Conservation (phyloP, 2,888 invertebrate genomes). For the Polia nebulosa region DNA sequence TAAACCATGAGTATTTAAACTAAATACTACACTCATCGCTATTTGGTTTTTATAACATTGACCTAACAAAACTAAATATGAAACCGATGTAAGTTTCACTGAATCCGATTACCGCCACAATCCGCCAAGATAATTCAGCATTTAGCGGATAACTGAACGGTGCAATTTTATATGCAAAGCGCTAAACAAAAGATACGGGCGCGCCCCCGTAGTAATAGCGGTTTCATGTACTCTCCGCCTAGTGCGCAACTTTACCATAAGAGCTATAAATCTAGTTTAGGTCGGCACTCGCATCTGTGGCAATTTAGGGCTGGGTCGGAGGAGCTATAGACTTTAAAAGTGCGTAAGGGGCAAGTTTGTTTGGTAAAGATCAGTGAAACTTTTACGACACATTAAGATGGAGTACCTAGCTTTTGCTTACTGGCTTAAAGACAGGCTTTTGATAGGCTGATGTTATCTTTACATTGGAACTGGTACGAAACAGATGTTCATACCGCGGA, state of each 20-base stretch:
- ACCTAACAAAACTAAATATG: constrained; percentile 17
- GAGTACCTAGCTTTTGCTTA: background rate
- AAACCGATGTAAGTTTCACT: constrained; percentile 10
- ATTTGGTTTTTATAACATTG: background rate
- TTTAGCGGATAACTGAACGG: constrained; percentile 49
- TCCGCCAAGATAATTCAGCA: constrained; percentile 46
- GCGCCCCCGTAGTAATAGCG: constrained; percentile 42
- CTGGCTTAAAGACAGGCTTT: background rate
- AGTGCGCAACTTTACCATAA: constrained; percentile 49
- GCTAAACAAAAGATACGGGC: constrained; percentile 44
- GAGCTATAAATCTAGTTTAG: constrained; percentile 62
- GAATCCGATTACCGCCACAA: constrained; percentile 41
- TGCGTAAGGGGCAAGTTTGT: constrained; percentile 36
- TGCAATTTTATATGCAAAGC: constrained; percentile 54
- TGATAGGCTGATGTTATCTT: background rate
- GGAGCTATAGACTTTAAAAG: constrained; percentile 6
- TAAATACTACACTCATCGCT: background rate
- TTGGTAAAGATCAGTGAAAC: constrained; percentile 1
- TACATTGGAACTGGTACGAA: no score
- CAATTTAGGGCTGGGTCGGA: constrained; percentile 44
- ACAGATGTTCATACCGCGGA: no score
- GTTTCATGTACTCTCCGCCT: constrained; percentile 55
- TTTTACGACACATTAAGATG: background rate
- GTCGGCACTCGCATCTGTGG: constrained; percentile 47
- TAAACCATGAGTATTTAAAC: background rate